These are phyloP conservation scores for Acrocephalus arundinaceus DNA, from an alignment of 2,113 vertebrate species.

Conservation along the genomic window DNA sequence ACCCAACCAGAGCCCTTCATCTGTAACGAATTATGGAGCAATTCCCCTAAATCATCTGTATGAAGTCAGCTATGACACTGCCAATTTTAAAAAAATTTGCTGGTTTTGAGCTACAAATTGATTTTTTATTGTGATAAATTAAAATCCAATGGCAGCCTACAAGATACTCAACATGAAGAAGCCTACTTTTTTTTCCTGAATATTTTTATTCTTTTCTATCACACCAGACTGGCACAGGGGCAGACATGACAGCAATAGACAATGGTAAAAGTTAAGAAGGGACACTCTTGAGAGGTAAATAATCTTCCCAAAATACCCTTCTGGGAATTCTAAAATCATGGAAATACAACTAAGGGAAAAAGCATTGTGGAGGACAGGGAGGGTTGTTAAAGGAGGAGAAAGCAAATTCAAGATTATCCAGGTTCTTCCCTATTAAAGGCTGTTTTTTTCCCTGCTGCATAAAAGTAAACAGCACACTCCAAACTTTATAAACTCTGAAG, in stretches of 20 bases:
- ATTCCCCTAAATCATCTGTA: slow-evolving; percentile 51
- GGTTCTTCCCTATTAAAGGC: neutral
- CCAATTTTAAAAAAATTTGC: slow-evolving; percentile 53
- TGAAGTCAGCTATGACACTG: slow-evolving; percentile 45
- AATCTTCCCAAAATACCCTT: neutral
- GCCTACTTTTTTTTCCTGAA: neutral
- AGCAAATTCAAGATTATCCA: neutral
- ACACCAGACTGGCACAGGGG: neutral
- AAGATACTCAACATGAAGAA: slow-evolving; percentile 40
- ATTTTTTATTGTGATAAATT: slow-evolving; percentile 73
- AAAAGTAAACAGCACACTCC: neutral
- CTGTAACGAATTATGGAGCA: slow-evolving; percentile 43
- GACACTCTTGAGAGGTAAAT: neutral
- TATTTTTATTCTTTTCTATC: slow-evolving; percentile 19
- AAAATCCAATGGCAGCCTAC: slow-evolving; percentile 67
- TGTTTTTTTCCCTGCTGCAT: neutral
- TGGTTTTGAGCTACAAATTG: slow-evolving; percentile 68
- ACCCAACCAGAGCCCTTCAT: neutral
- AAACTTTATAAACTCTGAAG: neutral
- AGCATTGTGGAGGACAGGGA: neutral
- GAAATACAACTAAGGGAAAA: neutral
- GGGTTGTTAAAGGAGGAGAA: neutral
- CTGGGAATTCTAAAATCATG: neutral
- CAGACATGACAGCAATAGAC: neutral
- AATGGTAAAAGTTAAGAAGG: neutral